A percentile compares a stretch with the other conserved stretches of the same genome.
phyloP scores from a whole-genome alignment of 2,888 invertebrate genomes.

The Xylophagus ater region DNA sequence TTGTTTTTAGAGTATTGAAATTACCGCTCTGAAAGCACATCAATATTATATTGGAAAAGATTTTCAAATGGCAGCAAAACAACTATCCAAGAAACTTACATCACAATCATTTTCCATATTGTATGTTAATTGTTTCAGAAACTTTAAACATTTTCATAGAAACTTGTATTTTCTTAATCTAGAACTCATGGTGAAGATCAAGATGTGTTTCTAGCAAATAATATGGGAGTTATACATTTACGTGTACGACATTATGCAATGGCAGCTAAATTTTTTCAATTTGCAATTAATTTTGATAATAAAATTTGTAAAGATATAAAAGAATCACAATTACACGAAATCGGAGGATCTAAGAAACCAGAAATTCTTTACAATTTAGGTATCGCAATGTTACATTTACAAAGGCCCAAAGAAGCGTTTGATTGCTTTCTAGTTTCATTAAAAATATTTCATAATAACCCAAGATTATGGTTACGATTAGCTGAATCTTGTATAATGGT shows the following conservation, averaged over 20 bases:
- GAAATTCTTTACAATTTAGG: conserved; percentile 40
- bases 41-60: conserved; percentile 39
- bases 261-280: conserved; percentile 37
- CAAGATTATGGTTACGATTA: conserved; percentile 81
- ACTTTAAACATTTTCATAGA: too few relatives aligned
- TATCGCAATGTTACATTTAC: conserved; percentile 68
- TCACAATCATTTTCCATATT: conserved; percentile 20
- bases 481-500: conserved; percentile 82
- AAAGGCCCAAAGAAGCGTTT: conserved; percentile 74
- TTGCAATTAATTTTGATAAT: conserved; percentile 36
- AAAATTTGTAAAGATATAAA: conserved; percentile 27
- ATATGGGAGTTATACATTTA: conserved; percentile 39
- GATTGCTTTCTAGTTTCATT: conserved; percentile 81
- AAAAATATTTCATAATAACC: conserved; percentile 75
- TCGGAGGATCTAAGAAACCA: conserved; percentile 31
- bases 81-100: conserved; percentile 29
- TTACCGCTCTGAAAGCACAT: conserved; percentile 35
- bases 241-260: conserved; percentile 39
- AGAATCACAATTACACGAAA: conserved; percentile 28
- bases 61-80: conserved; percentile 40
- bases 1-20: conserved; percentile 26
- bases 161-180: not conserved
- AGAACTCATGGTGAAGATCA: conserved; percentile 30
- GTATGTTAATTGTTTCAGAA: conserved; percentile 23
- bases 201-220: conserved; percentile 37